Evolutionary conservation across 2,888 invertebrate genomes (phyloP), one percentile per base, ranked within the genome.

Genomic region (Heliothis peltigera): DNA sequence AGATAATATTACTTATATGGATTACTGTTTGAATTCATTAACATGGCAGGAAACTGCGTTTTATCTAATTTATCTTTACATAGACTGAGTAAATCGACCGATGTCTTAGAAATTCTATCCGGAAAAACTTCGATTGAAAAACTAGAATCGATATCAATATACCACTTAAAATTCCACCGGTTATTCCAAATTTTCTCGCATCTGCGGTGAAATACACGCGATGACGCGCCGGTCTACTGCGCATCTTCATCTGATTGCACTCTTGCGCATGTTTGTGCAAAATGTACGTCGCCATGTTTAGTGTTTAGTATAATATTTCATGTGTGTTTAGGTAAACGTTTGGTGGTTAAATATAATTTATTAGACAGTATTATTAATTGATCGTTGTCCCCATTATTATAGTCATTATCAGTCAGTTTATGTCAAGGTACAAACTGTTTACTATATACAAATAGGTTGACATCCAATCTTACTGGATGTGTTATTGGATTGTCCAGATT

Each of bases 131-230:
- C 2, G n/a, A 28, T 35, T 3, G 10, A 49, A 49, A 46, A 65
- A 49, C 25, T 28, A 17, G 19, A 47, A 52, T 47, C 32, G 19
- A 53, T 32, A 51, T 51, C 19, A 19, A 3, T 39, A 39, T 0
- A 46, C 8, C 28, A 69, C 28, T 61, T 61, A 53, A 70, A 63
- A 67, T 54, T 48, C 54, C 64, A 4, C n/a, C 8, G 17, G 8
- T 47, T 3, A 1, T 2, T 44, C 46, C n/a, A 35, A 64, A 58
- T 64, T 72, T 72, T 72, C 70, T 70, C 58, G 39, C 39, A 19
- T 28, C 42, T 53, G 46, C 18, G 35, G 54, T 44, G 54, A 56
- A 35, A 12, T 1, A 21, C 70, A 72, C 64, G 64, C 64, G 25
- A 71, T n/a, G 39, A 44, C 21, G 47, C 47, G 39, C 18, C 55